A percentile compares a stretch with the other conserved stretches of the same genome.
Conservation (phyloP, 2,113 vertebrate species). For the Holacanthus passer region DNA sequence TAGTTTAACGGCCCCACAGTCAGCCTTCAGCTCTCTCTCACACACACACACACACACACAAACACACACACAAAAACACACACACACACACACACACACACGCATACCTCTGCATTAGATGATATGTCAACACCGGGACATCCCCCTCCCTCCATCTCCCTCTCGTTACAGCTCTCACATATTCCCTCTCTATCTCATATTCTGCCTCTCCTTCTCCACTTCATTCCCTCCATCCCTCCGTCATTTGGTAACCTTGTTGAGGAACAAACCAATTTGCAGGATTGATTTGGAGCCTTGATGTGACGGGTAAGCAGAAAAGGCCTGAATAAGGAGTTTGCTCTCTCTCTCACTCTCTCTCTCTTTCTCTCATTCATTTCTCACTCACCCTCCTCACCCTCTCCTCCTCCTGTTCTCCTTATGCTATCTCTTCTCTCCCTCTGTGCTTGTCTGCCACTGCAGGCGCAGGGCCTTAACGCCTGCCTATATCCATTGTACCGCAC, state of each 20-base stretch:
- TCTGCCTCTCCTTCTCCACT: slow-evolving; percentile 54
- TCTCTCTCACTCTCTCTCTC: slow-evolving; percentile 50
- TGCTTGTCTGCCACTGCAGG: slow-evolving; percentile 26
- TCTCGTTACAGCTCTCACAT: slow-evolving; percentile 53
- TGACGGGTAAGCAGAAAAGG: slow-evolving; percentile 82
- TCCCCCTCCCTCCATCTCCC: slow-evolving; percentile 33
- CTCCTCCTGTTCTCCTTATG: slow-evolving; percentile 17
- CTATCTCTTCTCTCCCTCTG: slow-evolving; percentile 4
- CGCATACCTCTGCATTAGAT: slow-evolving; percentile 34
- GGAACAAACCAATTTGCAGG: slow-evolving; percentile 88
- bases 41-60: slow-evolving; percentile 9
- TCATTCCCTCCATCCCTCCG: slow-evolving; percentile 65
- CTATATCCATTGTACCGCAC: slow-evolving; percentile 45
- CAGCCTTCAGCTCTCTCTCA: slow-evolving; percentile 46
- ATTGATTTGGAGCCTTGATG: slow-evolving; percentile 88
- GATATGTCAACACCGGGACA: slow-evolving; percentile 61
- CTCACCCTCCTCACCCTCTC: slow-evolving; percentile 5
- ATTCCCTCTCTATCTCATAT: slow-evolving; percentile 63
- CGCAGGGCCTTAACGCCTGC: slow-evolving; percentile 18
- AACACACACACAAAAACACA: slow-evolving; percentile 32
- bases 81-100: slow-evolving; percentile 27
- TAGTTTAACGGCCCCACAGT: slow-evolving; percentile 40
- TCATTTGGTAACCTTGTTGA: slow-evolving; percentile 87
- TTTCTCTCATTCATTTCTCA: slow-evolving; percentile 14
- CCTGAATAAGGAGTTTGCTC: slow-evolving; percentile 84